Evolutionary conservation across 2,113 vertebrate species (phyloP).

Genomic region (Ammodramus savannarum): DNA sequence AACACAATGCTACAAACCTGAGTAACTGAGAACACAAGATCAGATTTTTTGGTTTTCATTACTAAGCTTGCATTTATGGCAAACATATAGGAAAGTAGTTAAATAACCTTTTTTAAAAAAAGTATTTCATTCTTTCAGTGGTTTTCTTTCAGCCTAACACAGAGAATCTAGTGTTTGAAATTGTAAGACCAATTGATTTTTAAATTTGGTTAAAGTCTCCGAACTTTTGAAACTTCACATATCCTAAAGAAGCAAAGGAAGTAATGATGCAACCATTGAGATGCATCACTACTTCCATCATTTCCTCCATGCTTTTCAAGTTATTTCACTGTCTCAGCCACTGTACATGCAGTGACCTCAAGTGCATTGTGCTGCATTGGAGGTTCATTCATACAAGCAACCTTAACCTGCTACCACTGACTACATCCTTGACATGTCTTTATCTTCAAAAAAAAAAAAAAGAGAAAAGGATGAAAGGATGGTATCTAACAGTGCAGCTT

Average conservation of each 20-base stretch:
- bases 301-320: neutral
- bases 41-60: neutral
- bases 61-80: neutral
- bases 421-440: neutral
- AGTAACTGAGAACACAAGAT: neutral
- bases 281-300: neutral
- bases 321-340: neutral
- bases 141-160: neutral
- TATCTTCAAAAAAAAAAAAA: neutral
- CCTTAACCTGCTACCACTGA: neutral
- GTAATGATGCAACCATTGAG: neutral
- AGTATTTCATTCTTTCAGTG: neutral
- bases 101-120: neutral
- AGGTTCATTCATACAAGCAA: neutral
- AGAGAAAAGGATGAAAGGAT: neutral
- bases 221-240: neutral
- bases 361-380: neutral
- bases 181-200: neutral
- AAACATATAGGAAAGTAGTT: neutral
- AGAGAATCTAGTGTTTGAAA: neutral
- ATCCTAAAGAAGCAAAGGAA: neutral
- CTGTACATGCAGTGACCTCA: neutral
- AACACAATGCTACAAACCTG: neutral
- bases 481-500: conserved; percentile 46
- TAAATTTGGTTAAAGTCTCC: neutral